phyloP scores from a whole-genome alignment of 2,797 vertebrate genomes.

The Mus spretus region DNA sequence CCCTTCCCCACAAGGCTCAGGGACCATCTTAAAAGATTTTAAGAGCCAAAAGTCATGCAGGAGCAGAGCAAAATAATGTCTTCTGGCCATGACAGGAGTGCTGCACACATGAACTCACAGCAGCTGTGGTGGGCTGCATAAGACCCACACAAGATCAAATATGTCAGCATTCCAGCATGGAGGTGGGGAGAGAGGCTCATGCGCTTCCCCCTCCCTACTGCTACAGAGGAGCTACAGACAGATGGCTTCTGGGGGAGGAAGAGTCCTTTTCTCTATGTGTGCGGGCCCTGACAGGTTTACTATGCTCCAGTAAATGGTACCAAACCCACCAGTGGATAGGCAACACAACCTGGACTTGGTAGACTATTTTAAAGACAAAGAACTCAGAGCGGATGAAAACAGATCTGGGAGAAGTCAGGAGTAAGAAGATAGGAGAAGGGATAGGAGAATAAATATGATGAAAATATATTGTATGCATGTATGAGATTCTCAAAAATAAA shows the following conservation, averaged over 20 bases:
- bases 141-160: background rate
- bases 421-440: background rate
- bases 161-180: no score
- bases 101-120: background rate
- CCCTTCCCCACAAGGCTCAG: background rate
- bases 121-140: background rate
- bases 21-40: background rate
- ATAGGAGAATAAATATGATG: background rate
- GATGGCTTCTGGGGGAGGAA: background rate
- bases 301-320: background rate
- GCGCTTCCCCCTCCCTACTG: no score
- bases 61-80: background rate
- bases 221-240: no score
- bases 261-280: background rate
- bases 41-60: background rate
- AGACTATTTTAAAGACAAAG: background rate
- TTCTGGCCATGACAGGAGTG: background rate
- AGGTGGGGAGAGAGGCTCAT: background rate
- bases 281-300: background rate
- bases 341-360: background rate
- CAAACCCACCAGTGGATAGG: background rate
- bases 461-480: background rate
- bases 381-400: background rate
- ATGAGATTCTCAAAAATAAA: background rate
- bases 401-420: background rate